Evolutionary conservation across 2,797 vertebrate species (phyloP).

Genomic region (Pachyuromys duprasi): DNA sequence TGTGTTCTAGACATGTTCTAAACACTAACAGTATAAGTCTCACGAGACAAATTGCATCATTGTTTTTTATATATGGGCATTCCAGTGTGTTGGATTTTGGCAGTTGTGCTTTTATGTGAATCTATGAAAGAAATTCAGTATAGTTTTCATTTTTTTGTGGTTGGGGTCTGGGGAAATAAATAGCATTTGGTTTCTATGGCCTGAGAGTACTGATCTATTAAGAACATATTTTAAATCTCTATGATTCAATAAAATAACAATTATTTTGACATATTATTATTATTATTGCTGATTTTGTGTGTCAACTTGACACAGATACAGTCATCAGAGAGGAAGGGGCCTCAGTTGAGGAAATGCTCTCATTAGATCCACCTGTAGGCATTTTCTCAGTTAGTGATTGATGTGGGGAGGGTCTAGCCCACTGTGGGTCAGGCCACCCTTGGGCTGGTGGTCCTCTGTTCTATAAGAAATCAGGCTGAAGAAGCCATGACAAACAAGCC

Average conservation of each 20-base stretch:
- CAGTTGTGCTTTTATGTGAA: background rate
- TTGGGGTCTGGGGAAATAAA: background rate
- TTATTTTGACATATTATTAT: background rate
- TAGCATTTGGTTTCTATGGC: slow-evolving; percentile 42
- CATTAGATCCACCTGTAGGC: too few species aligned
- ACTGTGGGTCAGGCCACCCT: too few species aligned
- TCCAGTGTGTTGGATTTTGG: background rate
- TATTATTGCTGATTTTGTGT: too few species aligned
- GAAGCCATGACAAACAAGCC: too few species aligned
- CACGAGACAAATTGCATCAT: background rate
- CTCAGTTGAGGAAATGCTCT: too few species aligned
- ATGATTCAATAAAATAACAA: background rate
- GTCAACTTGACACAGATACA: too few species aligned
- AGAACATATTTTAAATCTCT: background rate
- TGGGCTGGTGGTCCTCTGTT: too few species aligned
- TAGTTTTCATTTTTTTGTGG: background rate
- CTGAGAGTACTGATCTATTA: background rate
- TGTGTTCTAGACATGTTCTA: background rate
- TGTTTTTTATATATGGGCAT: background rate
- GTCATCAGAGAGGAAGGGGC: too few species aligned
- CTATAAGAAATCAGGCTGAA: too few species aligned
- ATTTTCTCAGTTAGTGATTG: too few species aligned
- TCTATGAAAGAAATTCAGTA: background rate
- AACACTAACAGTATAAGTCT: slow-evolving; percentile 10
- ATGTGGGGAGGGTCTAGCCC: too few species aligned